Percentiles rank a stretch among this genome's conserved stretches.
Conservation (phyloP, 1,140 invertebrate species). For the Anthonomus grandis region DNA sequence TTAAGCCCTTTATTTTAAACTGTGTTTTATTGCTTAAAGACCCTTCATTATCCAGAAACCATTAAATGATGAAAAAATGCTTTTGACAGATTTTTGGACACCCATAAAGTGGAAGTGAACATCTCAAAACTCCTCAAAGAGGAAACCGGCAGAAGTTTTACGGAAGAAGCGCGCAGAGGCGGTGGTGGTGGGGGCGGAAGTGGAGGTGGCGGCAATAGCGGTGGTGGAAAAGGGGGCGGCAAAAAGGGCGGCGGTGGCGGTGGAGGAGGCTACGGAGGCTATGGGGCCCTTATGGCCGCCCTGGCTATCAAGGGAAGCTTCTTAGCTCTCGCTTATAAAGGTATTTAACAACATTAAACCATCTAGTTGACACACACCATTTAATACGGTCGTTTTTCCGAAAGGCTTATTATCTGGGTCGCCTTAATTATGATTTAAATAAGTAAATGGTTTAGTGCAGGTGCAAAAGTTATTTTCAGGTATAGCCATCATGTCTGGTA, state of each 20-base stretch:
- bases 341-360: slow-evolving; percentile 26
- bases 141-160: slow-evolving; percentile 43
- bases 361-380: neutral
- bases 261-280: slow-evolving; percentile 48
- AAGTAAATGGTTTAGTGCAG: too few relatives aligned
- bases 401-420: neutral
- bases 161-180: slow-evolving; percentile 58
- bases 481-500: slow-evolving; percentile 68
- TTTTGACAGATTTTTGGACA: slow-evolving; percentile 52
- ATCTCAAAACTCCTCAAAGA: slow-evolving; percentile 48
- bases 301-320: slow-evolving; percentile 66
- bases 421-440: neutral
- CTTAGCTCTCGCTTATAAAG: slow-evolving; percentile 70
- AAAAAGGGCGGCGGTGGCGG: slow-evolving; percentile 38
- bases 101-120: slow-evolving; percentile 58
- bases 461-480: slow-evolving; percentile 16
- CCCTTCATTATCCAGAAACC: too few relatives aligned
- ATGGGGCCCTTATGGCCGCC: slow-evolving; percentile 50
- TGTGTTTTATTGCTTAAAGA: too few relatives aligned
- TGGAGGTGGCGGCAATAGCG: slow-evolving; percentile 38
- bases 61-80: too few relatives aligned
- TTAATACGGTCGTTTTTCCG: neutral
- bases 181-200: slow-evolving; percentile 55
- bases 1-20: too few relatives aligned
- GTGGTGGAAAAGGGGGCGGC: slow-evolving; percentile 56